A percentile compares a stretch with the other conserved stretches of the same genome.
phyloP scores from a whole-genome alignment of 1,140 invertebrate species.

The Hyles vespertilio region DNA sequence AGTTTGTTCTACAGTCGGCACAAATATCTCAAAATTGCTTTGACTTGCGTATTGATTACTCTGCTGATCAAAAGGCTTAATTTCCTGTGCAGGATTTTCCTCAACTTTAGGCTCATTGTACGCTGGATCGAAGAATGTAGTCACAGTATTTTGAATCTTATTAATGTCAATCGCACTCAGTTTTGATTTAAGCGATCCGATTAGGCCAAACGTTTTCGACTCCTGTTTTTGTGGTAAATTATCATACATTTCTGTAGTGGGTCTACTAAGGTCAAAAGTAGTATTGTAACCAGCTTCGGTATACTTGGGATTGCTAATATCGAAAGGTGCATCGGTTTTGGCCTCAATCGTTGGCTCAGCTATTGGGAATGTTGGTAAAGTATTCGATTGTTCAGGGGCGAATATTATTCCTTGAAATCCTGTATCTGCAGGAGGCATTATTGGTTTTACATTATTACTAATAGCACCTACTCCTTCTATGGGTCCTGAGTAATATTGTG shows the following conservation, averaged over 20 bases:
- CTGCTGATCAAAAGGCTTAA: slow-evolving; percentile 15
- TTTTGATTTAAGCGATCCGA: slow-evolving; percentile 68
- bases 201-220: slow-evolving; percentile 52
- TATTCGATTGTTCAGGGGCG: slow-evolving; percentile 30
- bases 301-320: slow-evolving; percentile 21
- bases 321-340: slow-evolving; percentile 22
- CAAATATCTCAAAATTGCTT: slow-evolving; percentile 33
- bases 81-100: slow-evolving; percentile 19
- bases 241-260: slow-evolving; percentile 42
- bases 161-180: slow-evolving; percentile 61
- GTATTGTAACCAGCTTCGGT: slow-evolving; percentile 35
- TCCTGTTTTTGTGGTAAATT: slow-evolving; percentile 27
- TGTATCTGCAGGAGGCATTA: slow-evolving; percentile 34
- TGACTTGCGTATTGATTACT: slow-evolving; percentile 9
- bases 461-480: slow-evolving; percentile 63
- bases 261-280: slow-evolving; percentile 56
- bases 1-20: slow-evolving; percentile 15
- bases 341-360: slow-evolving; percentile 31
- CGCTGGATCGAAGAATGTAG: slow-evolving; percentile 67
- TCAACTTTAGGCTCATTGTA: slow-evolving; percentile 46
- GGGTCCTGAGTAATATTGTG: slow-evolving; percentile 70
- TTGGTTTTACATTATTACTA: slow-evolving; percentile 58
- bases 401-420: slow-evolving; percentile 50
- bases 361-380: slow-evolving; percentile 4
- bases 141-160: slow-evolving; percentile 69